A percentile compares a stretch with the other conserved stretches of the same genome.
These are phyloP conservation scores for Apistogramma diplotaenia DNA, from an alignment of 2,113 vertebrate genomes.

Conservation along the genomic window DNA sequence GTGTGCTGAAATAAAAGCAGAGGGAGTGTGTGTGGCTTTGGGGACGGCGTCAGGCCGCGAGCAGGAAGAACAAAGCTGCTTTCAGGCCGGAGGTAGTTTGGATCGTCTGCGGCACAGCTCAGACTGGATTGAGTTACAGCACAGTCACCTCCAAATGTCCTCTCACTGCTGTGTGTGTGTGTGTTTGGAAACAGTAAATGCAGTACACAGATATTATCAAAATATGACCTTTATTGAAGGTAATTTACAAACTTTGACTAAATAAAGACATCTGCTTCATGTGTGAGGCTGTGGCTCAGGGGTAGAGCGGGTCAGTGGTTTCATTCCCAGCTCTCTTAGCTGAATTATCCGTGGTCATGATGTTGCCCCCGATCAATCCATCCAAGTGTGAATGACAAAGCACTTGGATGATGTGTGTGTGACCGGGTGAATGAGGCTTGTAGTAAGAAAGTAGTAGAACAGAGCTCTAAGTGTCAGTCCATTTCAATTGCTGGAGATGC, in stretches of 20 bases:
- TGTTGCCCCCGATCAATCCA: not conserved
- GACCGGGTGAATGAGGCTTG: not conserved
- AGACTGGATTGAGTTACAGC: conserved; percentile 56
- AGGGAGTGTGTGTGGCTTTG: not conserved
- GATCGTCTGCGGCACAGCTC: conserved; percentile 11
- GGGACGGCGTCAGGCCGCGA: not conserved
- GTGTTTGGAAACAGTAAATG: not conserved
- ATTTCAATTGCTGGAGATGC: not conserved
- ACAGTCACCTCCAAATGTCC: conserved; percentile 62
- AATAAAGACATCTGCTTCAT: not conserved
- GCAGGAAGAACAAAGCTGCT: conserved; percentile 64
- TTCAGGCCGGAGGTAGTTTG: conserved; percentile 16
- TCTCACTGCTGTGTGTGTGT: not conserved
- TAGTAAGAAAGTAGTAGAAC: not conserved
- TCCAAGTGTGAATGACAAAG: not conserved
- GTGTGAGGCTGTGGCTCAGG: not conserved
- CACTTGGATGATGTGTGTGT: no score
- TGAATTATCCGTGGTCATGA: not conserved
- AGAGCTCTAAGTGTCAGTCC: not conserved
- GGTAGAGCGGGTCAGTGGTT: not conserved
- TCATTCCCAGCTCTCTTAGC: not conserved
- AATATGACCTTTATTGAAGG: fast-evolving
- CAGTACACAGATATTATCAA: not conserved
- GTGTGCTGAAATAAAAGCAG: not conserved
- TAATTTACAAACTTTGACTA: not conserved